phyloP scores from a whole-genome alignment of 2,113 vertebrate genomes.

The Silurus meridionalis region DNA sequence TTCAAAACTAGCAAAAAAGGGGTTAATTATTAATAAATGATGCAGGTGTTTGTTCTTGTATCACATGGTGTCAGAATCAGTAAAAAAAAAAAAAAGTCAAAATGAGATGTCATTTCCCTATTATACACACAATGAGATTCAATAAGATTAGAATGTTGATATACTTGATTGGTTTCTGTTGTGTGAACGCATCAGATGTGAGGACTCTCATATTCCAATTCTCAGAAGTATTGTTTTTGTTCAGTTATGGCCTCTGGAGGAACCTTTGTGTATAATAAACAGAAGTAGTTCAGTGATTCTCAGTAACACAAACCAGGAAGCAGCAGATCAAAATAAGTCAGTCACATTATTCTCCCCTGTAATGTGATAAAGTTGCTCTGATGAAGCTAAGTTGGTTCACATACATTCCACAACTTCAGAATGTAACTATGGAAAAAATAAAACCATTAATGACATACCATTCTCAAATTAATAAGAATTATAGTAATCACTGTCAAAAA shows the following conservation, averaged over 20 bases:
- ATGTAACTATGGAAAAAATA: no score
- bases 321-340: background rate
- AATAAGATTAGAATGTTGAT: background rate
- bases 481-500: no score
- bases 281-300: background rate
- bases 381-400: background rate
- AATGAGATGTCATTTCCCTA: background rate
- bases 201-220: background rate
- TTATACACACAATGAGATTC: background rate
- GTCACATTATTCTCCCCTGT: background rate
- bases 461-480: no score
- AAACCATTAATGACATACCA: no score
- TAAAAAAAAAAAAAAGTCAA: background rate
- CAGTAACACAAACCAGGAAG: background rate
- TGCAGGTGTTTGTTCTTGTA: background rate
- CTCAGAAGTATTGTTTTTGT: background rate
- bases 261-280: background rate
- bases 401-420: no score
- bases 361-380: background rate
- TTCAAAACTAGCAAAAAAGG: no score
- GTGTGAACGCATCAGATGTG: background rate
- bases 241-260: background rate
- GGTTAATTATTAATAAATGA: no score
- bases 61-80: background rate
- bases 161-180: background rate